A percentile compares a stretch with the other conserved stretches of the same genome.
Evolutionary conservation across 1,140 invertebrate species (phyloP).

Genomic region (Steinernema feltiae): DNA sequence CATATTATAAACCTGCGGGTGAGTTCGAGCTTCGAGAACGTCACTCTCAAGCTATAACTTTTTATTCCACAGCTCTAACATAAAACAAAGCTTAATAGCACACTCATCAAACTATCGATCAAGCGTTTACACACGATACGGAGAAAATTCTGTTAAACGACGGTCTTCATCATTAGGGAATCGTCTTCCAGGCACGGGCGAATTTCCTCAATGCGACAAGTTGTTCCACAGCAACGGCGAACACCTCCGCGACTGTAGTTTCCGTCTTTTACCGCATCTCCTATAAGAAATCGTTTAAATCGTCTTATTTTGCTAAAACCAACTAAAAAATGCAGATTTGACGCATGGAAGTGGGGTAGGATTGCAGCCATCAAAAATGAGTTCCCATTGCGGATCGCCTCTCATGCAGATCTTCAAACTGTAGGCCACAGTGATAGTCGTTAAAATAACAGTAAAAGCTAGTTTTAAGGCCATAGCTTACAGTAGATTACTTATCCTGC

Average conservation of each 20-base stretch:
- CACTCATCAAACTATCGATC: too few relatives aligned
- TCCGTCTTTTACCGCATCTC: neutral
- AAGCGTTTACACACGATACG: too few relatives aligned
- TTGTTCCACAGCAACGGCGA: neutral
- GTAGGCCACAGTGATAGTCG: too few relatives aligned
- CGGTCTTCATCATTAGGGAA: neutral
- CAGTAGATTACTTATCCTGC: neutral
- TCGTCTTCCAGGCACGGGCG: neutral
- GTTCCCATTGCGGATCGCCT: neutral
- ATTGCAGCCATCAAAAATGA: neutral
- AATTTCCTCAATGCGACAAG: neutral
- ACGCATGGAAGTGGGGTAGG: neutral
- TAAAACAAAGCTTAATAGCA: too few relatives aligned
- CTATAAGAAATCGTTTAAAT: neutral
- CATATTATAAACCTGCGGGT: too few relatives aligned
- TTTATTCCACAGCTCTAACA: too few relatives aligned
- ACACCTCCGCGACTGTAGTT: neutral
- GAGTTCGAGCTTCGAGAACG: too few relatives aligned
- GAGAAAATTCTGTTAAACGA: neutral
- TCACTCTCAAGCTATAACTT: too few relatives aligned
- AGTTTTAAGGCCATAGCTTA: neutral
- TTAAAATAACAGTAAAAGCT: too few relatives aligned
- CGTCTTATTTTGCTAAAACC: neutral
- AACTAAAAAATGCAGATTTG: neutral
- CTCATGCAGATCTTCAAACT: neutral